phyloP scores from a whole-genome alignment of 2,888 invertebrate species.

The Sepioteuthis lessoniana region DNA sequence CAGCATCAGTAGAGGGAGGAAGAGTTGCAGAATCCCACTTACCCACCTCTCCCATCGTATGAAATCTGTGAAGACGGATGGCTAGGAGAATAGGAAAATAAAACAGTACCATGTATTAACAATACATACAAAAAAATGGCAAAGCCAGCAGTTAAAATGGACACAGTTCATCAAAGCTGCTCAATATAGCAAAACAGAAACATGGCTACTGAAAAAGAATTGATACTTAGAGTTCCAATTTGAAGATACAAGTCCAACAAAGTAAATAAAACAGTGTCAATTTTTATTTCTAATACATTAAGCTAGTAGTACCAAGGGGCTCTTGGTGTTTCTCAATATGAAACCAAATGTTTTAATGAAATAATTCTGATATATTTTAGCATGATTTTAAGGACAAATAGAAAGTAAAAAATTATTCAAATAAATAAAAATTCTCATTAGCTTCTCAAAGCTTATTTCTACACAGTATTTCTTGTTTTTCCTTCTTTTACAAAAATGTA shows the following conservation, averaged over 20 bases:
- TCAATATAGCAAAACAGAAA: not conserved
- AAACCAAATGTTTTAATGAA: too few species aligned
- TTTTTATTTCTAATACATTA: too few species aligned
- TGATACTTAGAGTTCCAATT: not conserved
- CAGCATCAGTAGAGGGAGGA: not conserved
- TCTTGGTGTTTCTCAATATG: too few species aligned
- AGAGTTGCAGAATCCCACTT: constrained; percentile 43
- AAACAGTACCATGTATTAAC: constrained; percentile 1
- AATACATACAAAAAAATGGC: not conserved
- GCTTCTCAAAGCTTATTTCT: too few species aligned
- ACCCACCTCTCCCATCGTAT: constrained; percentile 43
- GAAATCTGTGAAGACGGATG: constrained; percentile 40
- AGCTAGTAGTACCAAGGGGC: too few species aligned
- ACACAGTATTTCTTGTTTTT: too few species aligned
- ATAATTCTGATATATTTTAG: too few species aligned
- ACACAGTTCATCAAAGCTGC: not conserved
- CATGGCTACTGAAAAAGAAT: not conserved
- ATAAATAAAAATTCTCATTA: too few species aligned
- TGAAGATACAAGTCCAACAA: not conserved
- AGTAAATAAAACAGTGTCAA: not conserved
- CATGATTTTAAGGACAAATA: too few species aligned
- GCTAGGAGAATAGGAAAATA: constrained; percentile 40
- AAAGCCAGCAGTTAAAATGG: not conserved
- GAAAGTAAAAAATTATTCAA: too few species aligned
- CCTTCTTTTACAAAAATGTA: too few species aligned